These are phyloP conservation scores for Cygnus olor DNA, from an alignment of 2,797 vertebrate genomes.

Conservation along the genomic window DNA sequence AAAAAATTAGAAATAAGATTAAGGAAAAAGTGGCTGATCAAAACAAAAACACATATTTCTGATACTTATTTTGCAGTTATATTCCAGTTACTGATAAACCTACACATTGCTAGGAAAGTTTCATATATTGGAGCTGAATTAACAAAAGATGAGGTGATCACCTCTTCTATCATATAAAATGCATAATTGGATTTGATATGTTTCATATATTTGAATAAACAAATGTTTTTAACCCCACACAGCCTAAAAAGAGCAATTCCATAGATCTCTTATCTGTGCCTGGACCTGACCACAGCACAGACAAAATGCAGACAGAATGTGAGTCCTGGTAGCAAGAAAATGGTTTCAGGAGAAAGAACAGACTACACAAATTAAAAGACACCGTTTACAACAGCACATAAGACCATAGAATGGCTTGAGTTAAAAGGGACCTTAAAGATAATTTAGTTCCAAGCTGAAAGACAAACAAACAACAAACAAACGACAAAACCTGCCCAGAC, in stretches of 20 bases:
- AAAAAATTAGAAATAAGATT: neutral
- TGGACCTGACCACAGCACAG: neutral
- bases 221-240: neutral
- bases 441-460: too few relatives aligned
- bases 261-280: neutral
- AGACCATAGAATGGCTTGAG: neutral
- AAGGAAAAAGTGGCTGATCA: neutral
- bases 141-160: neutral
- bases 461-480: accelerated
- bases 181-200: neutral
- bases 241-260: neutral
- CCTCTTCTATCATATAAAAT: neutral
- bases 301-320: neutral
- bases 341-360: neutral
- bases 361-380: neutral
- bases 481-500: accelerated
- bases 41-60: neutral
- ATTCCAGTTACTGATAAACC: neutral
- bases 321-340: neutral
- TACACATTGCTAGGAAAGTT: neutral
- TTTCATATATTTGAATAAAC: neutral
- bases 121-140: neutral
- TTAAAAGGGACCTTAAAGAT: too few relatives aligned
- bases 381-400: neutral
- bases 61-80: neutral